A percentile compares a stretch with the other conserved stretches of the same genome.
These are phyloP conservation scores for Motacilla tschutschensis DNA, from an alignment of 2,113 vertebrate species.

Conservation along the genomic window DNA sequence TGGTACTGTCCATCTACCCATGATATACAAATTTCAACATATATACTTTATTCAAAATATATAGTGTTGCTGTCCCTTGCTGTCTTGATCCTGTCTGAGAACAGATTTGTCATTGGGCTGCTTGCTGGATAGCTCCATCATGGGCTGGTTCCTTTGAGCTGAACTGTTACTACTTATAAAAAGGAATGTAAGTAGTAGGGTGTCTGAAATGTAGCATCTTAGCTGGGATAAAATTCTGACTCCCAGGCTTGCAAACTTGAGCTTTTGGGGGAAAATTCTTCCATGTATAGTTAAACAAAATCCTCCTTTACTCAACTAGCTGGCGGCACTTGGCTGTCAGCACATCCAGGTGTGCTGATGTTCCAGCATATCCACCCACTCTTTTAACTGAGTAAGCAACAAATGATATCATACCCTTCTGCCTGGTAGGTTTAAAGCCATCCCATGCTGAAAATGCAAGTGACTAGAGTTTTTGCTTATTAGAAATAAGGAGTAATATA, in stretches of 20 bases:
- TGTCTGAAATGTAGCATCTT: neutral
- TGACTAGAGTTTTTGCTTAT: neutral
- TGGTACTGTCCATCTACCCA: neutral
- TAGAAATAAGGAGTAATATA: neutral
- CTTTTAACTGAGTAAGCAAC: slow-evolving; percentile 13
- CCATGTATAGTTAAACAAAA: slow-evolving; percentile 1
- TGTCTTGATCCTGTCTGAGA: neutral
- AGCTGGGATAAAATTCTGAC: neutral
- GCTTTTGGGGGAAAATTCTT: neutral
- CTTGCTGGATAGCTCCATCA: neutral
- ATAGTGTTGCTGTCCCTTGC: neutral
- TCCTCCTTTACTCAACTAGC: neutral
- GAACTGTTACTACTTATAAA: neutral
- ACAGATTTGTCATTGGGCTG: neutral
- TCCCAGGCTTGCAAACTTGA: neutral
- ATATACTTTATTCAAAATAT: neutral
- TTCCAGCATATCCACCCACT: slow-evolving; percentile 19
- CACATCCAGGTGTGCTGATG: slow-evolving; percentile 8
- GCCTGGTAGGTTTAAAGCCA: neutral
- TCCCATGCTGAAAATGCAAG: neutral
- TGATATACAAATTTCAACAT: neutral
- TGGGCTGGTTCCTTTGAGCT: neutral
- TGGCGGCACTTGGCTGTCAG: slow-evolving; percentile 26
- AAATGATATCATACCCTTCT: slow-evolving; percentile 22
- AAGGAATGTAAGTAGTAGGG: neutral